These are phyloP conservation scores for Dermochelys coriacea DNA, from an alignment of 2,797 vertebrate genomes.

Conservation along the genomic window DNA sequence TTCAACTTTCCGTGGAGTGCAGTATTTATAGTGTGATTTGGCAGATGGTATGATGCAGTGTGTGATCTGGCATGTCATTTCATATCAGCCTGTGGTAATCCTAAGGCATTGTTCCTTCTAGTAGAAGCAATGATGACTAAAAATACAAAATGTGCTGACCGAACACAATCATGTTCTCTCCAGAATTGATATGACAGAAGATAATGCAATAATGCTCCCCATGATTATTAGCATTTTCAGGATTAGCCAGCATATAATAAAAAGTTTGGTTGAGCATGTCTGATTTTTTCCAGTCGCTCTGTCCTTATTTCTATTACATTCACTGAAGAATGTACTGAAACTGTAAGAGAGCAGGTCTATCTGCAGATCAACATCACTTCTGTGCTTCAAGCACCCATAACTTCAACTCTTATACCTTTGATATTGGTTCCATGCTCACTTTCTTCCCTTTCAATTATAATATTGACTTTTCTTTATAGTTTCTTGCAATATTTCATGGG, in stretches of 20 bases:
- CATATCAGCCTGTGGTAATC: constrained; percentile 58
- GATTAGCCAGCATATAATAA: constrained; percentile 31
- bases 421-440: constrained; percentile 43
- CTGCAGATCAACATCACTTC: constrained; percentile 45
- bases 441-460: constrained; percentile 68
- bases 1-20: neutral
- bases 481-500: constrained; percentile 23
- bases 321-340: neutral
- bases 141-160: constrained; percentile 53
- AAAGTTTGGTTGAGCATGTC: constrained; percentile 16
- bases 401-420: constrained; percentile 48
- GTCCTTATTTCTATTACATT: constrained; percentile 58
- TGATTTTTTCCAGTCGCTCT: constrained; percentile 57
- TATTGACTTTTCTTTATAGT: constrained; percentile 59
- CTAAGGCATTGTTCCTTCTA: constrained; percentile 50
- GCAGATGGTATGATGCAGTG: constrained; percentile 28
- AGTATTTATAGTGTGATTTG: constrained; percentile 26
- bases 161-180: constrained; percentile 13
- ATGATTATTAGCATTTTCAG: constrained; percentile 54
- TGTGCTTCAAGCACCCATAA: constrained; percentile 61
- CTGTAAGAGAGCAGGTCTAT: constrained; percentile 33
- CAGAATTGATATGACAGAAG: constrained; percentile 28
- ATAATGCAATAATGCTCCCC: constrained; percentile 28
- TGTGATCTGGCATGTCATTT: constrained; percentile 49
- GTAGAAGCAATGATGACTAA: constrained; percentile 38